phyloP scores from a whole-genome alignment of 2,797 vertebrate species.

The Yasuhikotakia modesta region DNA sequence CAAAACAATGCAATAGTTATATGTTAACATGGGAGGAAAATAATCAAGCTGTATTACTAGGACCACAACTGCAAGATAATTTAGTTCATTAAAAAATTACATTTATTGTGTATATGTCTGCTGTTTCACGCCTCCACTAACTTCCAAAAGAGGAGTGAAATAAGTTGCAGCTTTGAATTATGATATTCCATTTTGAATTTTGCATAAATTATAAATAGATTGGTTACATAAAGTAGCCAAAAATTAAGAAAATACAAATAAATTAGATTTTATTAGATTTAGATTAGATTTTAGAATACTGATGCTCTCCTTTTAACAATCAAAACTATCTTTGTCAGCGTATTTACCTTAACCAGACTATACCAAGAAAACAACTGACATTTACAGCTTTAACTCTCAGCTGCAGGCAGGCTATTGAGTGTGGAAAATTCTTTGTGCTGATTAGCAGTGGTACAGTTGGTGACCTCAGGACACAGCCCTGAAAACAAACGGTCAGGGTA shows the following conservation, averaged over 20 bases:
- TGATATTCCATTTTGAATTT: neutral
- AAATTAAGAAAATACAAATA: neutral
- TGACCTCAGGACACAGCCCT: constrained; percentile 68
- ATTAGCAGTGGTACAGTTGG: constrained; percentile 69
- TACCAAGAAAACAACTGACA: neutral
- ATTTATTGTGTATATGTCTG: neutral
- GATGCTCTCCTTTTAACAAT: too few relatives aligned
- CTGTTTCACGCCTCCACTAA: neutral
- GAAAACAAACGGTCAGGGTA: constrained; percentile 69
- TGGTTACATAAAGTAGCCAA: too few relatives aligned
- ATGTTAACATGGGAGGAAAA: neutral
- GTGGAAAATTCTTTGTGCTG: constrained; percentile 77
- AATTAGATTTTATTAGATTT: too few relatives aligned
- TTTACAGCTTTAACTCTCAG: constrained; percentile 57
- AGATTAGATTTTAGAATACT: too few relatives aligned
- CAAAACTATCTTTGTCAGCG: too few relatives aligned
- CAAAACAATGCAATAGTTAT: neutral
- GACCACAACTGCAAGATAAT: neutral
- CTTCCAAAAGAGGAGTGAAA: neutral
- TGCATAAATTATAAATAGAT: neutral
- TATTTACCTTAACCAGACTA: neutral
- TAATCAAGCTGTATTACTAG: neutral
- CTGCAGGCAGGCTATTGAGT: constrained; percentile 48
- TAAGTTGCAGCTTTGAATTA: neutral
- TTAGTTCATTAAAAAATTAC: neutral